These are phyloP conservation scores for Chelonus formosanus DNA, from an alignment of 2,888 invertebrate genomes.

Conservation along the genomic window DNA sequence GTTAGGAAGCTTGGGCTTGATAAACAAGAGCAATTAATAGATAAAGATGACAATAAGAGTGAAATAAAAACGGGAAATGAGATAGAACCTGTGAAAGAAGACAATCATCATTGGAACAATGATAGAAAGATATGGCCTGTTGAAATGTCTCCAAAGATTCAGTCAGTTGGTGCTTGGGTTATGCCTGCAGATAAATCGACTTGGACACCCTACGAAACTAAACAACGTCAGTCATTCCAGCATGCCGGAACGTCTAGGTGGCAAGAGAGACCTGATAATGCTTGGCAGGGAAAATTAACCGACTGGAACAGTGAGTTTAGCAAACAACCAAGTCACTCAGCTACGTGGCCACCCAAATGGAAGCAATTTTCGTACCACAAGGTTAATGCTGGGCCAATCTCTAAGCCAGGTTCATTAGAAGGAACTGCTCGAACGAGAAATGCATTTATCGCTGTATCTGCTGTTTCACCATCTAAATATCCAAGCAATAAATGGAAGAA, in stretches of 20 bases:
- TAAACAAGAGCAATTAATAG: conserved; percentile 43
- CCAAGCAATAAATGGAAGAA: conserved; percentile 57
- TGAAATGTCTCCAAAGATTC: conserved; percentile 47
- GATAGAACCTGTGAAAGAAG: conserved; percentile 25
- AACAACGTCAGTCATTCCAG: conserved; percentile 38
- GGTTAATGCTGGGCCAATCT: conserved; percentile 53
- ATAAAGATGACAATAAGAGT: conserved; percentile 25
- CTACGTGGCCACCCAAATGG: conserved; percentile 56
- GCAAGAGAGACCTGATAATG: conserved; percentile 21
- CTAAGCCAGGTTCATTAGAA: conserved; percentile 51
- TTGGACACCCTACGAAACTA: conserved; percentile 50
- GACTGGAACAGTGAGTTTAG: conserved; percentile 49
- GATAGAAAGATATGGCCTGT: conserved; percentile 40
- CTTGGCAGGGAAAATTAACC: conserved; percentile 19
- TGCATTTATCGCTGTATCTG: conserved; percentile 60
- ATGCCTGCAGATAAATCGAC: conserved; percentile 50
- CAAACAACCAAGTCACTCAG: conserved; percentile 38
- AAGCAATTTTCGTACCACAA: conserved; percentile 60
- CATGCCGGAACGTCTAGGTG: conserved; percentile 33
- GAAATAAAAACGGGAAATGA: conserved; percentile 1
- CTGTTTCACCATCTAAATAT: conserved; percentile 53
- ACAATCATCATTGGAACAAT: conserved; percentile 33
- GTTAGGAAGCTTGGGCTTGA: conserved; percentile 57
- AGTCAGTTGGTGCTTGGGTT: conserved; percentile 49
- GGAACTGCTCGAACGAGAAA: conserved; percentile 47